phyloP scores from a whole-genome alignment of 1,140 invertebrate genomes.

The Solen grandis region DNA sequence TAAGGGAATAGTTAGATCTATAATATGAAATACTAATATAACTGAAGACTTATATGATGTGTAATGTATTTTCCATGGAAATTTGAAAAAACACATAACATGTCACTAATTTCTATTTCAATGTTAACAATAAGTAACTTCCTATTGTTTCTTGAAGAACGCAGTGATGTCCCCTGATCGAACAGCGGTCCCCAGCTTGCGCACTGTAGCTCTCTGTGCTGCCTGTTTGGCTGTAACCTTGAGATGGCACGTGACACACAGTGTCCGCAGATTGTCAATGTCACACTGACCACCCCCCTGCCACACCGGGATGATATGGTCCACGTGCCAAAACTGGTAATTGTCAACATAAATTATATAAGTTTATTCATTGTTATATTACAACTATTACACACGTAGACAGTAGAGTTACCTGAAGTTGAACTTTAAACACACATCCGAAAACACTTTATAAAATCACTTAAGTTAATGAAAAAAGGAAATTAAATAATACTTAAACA shows the following conservation, averaged over 20 bases:
- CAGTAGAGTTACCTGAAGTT: no score
- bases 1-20: no score
- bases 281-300: slow-evolving; percentile 79
- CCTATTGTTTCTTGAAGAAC: slow-evolving; percentile 71
- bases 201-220: slow-evolving; percentile 60
- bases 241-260: slow-evolving; percentile 76
- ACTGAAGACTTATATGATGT: no score
- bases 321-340: slow-evolving; percentile 79
- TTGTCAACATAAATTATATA: background rate
- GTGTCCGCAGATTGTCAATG: slow-evolving; percentile 78
- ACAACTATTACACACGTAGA: no score
- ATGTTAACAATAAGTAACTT: background rate
- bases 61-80: no score
- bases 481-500: no score
- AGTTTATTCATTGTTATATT: background rate
- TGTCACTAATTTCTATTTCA: no score
- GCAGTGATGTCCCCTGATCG: slow-evolving; percentile 70
- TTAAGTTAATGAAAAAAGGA: no score
- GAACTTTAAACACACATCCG: no score
- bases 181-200: slow-evolving; percentile 61
- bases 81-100: no score
- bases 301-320: slow-evolving; percentile 77
- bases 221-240: slow-evolving; percentile 73
- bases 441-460: no score
- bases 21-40: no score